These are phyloP conservation scores for Chaenogobius annularis DNA, from an alignment of 2,113 vertebrate species.

Conservation along the genomic window DNA sequence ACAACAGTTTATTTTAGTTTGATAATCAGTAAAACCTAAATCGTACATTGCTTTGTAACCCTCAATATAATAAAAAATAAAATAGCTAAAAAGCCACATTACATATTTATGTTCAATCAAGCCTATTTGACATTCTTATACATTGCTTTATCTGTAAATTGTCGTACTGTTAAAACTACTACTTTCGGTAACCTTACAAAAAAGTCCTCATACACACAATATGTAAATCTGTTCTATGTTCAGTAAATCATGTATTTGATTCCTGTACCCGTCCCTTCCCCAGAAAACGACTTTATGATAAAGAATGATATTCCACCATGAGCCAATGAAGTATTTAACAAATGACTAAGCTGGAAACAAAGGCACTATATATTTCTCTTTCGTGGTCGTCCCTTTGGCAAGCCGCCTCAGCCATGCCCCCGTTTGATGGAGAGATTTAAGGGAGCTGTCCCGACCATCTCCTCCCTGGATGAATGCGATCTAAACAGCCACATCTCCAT, in stretches of 20 bases:
- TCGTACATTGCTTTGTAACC: no score
- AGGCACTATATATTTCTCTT: slow-evolving; percentile 29
- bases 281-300: slow-evolving; percentile 28
- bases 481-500: slow-evolving; percentile 56
- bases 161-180: background rate
- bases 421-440: slow-evolving; percentile 68
- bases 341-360: slow-evolving; percentile 42
- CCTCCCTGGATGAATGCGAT: slow-evolving; percentile 63
- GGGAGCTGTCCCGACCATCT: slow-evolving; percentile 46
- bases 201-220: background rate
- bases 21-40: no score
- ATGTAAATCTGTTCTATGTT: background rate
- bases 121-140: no score
- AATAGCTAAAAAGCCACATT: no score
- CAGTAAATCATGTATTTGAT: background rate
- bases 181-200: background rate
- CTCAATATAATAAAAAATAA: no score
- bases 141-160: no score
- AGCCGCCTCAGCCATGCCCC: slow-evolving; percentile 33
- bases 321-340: slow-evolving; percentile 14
- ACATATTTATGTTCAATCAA: no score
- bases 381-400: slow-evolving; percentile 47
- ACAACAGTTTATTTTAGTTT: no score
- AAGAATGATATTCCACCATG: slow-evolving; percentile 28
- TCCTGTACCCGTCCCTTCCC: background rate